These are phyloP conservation scores for Eupristina koningsbergeri DNA, from an alignment of 1,140 invertebrate species.

Conservation along the genomic window DNA sequence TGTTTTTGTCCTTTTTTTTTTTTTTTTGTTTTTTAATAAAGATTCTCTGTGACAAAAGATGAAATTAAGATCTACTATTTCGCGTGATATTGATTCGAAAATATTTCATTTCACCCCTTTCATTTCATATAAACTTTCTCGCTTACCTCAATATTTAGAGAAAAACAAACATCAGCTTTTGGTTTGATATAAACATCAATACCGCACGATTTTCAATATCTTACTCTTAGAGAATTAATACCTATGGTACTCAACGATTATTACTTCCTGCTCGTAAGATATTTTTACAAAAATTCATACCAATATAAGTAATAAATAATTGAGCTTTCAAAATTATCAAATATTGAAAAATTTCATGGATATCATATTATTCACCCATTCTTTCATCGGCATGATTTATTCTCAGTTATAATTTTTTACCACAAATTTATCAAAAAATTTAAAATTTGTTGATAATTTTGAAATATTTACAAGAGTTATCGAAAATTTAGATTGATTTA, in stretches of 20 bases:
- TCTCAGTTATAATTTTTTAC: neutral
- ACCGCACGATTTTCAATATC: slow-evolving; percentile 47
- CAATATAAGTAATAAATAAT: neutral
- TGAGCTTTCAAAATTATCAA: neutral
- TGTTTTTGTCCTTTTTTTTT: neutral
- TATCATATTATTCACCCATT: neutral
- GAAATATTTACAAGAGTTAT: neutral
- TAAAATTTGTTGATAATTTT: neutral
- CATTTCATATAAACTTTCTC: slow-evolving; percentile 8
- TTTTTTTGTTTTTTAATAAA: neutral
- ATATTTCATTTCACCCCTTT: slow-evolving; percentile 41
- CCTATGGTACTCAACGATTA: neutral
- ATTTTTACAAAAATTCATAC: neutral
- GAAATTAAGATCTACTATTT: slow-evolving; percentile 15
- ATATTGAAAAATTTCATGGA: neutral
- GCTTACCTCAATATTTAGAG: slow-evolving; percentile 37
- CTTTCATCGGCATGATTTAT: neutral
- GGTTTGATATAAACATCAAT: neutral
- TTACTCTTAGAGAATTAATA: slow-evolving; percentile 30
- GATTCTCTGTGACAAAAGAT: neutral
- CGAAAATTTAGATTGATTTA: neutral
- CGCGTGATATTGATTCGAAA: neutral
- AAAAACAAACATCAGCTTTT: slow-evolving; percentile 38
- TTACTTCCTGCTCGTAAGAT: slow-evolving; percentile 2
- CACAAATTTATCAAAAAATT: neutral